Conservation (phyloP, 2,113 vertebrate species). For the Empidonax traillii region DNA sequence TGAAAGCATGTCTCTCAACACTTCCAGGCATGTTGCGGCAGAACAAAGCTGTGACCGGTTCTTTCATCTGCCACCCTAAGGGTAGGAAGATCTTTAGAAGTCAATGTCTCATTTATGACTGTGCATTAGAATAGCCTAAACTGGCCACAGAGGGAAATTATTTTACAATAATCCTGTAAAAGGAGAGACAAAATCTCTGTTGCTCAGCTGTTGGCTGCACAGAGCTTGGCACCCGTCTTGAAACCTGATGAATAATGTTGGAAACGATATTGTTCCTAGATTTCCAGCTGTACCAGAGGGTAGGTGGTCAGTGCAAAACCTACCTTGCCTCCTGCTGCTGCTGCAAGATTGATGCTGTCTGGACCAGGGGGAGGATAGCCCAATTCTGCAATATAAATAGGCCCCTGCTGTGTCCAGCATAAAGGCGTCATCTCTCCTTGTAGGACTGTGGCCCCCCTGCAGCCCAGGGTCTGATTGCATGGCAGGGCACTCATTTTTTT, state of each 20-base stretch:
- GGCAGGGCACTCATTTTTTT: background rate
- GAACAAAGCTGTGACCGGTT: constrained; percentile 47
- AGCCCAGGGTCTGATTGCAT: background rate
- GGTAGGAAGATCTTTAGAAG: constrained; percentile 52
- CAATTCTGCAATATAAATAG: background rate
- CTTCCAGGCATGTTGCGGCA: background rate
- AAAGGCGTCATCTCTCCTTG: background rate
- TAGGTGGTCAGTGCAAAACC: constrained; percentile 7
- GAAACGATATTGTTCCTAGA: background rate
- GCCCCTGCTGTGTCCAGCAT: background rate
- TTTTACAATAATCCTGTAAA: constrained; percentile 25
- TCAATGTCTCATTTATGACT: constrained; percentile 40
- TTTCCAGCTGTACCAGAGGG: background rate
- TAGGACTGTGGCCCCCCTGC: background rate
- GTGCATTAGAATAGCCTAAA: background rate
- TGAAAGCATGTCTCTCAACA: background rate
- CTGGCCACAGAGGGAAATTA: background rate
- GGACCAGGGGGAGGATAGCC: background rate
- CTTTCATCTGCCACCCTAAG: constrained; percentile 47
- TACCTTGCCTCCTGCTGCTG: background rate
- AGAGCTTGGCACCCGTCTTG: background rate
- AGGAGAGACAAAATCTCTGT: background rate
- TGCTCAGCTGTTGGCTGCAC: background rate
- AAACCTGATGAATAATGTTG: background rate
- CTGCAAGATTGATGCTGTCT: background rate